Percentiles rank a stretch among this genome's conserved stretches.
Evolutionary conservation across 2,113 vertebrate species (phyloP).

Genomic region (Stigmatopora argus): DNA sequence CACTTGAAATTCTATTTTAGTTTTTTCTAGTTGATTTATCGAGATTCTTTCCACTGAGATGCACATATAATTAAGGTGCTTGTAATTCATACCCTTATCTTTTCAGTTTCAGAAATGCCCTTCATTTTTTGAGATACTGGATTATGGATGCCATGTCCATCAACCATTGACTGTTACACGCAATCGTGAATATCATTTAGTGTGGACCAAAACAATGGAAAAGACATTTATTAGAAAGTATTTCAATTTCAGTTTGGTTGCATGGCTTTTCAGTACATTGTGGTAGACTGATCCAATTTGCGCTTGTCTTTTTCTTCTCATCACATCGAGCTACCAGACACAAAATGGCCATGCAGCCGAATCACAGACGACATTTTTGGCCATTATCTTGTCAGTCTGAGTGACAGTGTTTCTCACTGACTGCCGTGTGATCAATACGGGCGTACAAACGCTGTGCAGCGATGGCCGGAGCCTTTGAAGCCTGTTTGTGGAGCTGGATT

Average conservation of each 20-base stretch:
- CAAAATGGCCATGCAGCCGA: slow-evolving; percentile 44
- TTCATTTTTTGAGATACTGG: no score
- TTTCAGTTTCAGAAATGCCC: no score
- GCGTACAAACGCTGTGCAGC: slow-evolving; percentile 78
- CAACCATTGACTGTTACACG: neutral
- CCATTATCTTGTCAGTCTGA: slow-evolving; percentile 51
- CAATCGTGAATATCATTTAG: neutral
- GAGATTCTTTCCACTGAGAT: no score
- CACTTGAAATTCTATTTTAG: no score
- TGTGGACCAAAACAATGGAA: no score
- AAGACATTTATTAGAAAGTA: no score
- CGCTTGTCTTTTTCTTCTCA: slow-evolving; percentile 45
- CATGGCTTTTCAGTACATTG: slow-evolving; percentile 12
- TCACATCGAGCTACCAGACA: slow-evolving; percentile 37
- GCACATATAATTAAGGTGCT: no score
- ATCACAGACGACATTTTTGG: slow-evolving; percentile 48
- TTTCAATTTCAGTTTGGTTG: slow-evolving; percentile 5
- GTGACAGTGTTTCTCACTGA: slow-evolving; percentile 55
- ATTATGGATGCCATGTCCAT: neutral
- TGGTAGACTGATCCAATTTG: slow-evolving; percentile 43
- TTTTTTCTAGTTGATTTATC: no score
- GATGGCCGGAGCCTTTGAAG: slow-evolving; percentile 83
- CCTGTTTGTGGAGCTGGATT: slow-evolving; percentile 82
- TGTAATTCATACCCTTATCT: no score
- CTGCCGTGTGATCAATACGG: slow-evolving; percentile 78